Conservation (phyloP, 2,888 invertebrate species). For the Caradrina clavipalpis region DNA sequence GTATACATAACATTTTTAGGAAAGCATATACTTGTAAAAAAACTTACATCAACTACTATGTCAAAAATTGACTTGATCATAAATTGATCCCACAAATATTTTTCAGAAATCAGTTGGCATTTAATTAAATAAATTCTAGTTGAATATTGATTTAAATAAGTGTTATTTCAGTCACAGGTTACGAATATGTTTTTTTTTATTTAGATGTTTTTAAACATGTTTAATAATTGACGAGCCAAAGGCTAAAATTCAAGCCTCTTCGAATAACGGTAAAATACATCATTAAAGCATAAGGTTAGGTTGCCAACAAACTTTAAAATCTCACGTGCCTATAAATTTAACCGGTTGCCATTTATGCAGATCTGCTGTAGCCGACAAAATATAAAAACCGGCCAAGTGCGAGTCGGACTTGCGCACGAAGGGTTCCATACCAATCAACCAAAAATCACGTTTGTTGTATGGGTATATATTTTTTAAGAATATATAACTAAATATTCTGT, state of each 20-base stretch:
- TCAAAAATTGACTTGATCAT: conserved; percentile 8
- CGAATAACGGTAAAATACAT: neutral
- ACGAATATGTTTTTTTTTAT: too few species aligned
- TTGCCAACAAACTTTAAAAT: neutral
- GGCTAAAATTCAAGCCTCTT: conserved; percentile 13
- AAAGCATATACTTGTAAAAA: conserved; percentile 1
- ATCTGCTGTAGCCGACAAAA: neutral
- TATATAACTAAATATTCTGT: too few species aligned
- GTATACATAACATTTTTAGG: neutral
- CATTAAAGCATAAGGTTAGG: too few species aligned
- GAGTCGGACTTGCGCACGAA: too few species aligned
- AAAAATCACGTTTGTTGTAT: too few species aligned
- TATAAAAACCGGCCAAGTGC: too few species aligned
- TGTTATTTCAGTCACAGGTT: too few species aligned
- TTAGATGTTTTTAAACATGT: neutral
- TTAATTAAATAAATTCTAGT: neutral
- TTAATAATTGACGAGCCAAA: neutral
- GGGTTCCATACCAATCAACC: too few species aligned
- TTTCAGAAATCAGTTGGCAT: neutral
- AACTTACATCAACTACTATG: conserved; percentile 3
- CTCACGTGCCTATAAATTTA: neutral
- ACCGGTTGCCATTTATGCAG: neutral
- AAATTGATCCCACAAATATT: conserved; percentile 22
- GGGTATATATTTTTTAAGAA: too few species aligned
- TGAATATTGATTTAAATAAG: too few species aligned